Evolutionary conservation across 2,113 vertebrate species (phyloP), one percentile per base, ranked within the genome.

Genomic region (Muntiacus reevesi): DNA sequence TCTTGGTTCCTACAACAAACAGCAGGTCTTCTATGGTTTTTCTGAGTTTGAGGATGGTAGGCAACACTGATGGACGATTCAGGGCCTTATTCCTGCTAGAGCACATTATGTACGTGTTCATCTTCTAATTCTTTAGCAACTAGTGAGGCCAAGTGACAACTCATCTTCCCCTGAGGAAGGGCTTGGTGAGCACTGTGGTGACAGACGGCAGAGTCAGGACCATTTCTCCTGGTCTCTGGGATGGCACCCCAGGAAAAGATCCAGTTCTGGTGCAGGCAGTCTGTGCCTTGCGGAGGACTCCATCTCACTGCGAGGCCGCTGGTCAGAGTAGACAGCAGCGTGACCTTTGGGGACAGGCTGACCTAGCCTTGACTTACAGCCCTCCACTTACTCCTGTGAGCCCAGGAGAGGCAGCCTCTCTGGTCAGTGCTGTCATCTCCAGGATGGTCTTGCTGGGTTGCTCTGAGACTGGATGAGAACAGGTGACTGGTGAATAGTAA

Each of bases 61-160:
- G 36, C 74, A 27, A 3, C 3, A 12, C 0, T 27, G 82, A 47
- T 1, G 57, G 36, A 2, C 5, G 10, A 13, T 4, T 47, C 19
- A 12, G 64, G 74, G 64, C 33, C 67, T 45, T 50, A 17, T 55
- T 50, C 33, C 50, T 81, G 27, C 21, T 28, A 1, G 23, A 4
- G 43, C 7, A 3, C 3, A 0, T 47, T 13, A 14, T 7, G n/a
- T 6, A 2, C 13, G 5, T 9, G 2, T 40, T 19, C 15, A 2
- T 43, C 50, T 25, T 10, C 45, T 23, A 2, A 15, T 74, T n/a
- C 54, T 33, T 23, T 15, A 40, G 82, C 50, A 33, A 5, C 82
- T 15, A 12, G 7, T 19, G 23, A 78, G 71, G 47, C 64, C 13
- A 23, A 33, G 33, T 19, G 76, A n/a, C n/a, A 6, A 5, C 36